Conservation (phyloP, 2,113 vertebrate genomes). For the Quiscalus mexicanus region DNA sequence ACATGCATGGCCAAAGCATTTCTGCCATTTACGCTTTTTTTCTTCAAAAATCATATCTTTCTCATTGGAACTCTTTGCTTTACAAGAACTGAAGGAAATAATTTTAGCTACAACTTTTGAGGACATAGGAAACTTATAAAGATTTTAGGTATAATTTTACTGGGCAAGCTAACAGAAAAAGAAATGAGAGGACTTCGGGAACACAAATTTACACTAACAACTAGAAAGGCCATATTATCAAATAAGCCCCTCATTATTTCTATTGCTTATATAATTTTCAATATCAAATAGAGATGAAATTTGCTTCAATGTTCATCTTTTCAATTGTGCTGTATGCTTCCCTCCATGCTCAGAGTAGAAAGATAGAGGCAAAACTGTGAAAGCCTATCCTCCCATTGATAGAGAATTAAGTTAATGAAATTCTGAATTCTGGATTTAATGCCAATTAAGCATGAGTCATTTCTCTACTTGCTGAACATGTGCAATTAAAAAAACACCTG, state of each 20-base stretch:
- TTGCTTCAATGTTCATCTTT: background rate
- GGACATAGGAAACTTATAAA: background rate
- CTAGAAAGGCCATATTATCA: background rate
- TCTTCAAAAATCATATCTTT: background rate
- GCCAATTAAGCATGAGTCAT: background rate
- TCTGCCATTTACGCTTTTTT: background rate
- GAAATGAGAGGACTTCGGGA: background rate
- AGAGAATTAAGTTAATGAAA: conserved; percentile 9
- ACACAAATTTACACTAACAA: background rate
- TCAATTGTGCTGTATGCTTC: background rate
- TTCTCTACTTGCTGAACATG: background rate
- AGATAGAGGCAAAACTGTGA: background rate
- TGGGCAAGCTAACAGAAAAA: background rate
- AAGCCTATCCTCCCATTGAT: background rate
- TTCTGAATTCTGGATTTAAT: background rate
- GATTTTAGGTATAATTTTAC: background rate
- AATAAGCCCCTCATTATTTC: background rate
- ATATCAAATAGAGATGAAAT: background rate
- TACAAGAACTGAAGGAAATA: background rate
- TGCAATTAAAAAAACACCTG: conserved; percentile 2
- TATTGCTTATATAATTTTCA: background rate
- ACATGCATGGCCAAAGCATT: background rate
- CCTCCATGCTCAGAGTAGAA: background rate
- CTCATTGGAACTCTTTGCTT: background rate
- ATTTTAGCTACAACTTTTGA: background rate